Percentiles rank a stretch among this genome's conserved stretches.
Evolutionary conservation across 2,797 vertebrate species (phyloP).

Genomic region (Megalops cyprinoides): DNA sequence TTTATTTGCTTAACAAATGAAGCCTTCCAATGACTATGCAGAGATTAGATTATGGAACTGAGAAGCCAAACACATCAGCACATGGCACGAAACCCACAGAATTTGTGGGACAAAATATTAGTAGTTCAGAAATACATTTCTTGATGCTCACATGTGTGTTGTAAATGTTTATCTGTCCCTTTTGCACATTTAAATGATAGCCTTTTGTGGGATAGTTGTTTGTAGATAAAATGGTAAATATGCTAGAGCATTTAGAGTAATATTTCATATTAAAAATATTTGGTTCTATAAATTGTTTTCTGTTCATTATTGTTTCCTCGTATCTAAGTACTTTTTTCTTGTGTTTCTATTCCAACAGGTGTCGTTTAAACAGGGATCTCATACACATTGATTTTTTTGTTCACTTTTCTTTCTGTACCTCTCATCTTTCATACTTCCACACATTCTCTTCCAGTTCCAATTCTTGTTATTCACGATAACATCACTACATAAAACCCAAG

Average conservation of each 20-base stretch:
- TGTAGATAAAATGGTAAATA: not conserved
- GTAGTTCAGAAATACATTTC: not conserved
- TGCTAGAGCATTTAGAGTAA: not conserved
- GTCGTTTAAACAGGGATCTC: not conserved
- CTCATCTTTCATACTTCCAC: not conserved
- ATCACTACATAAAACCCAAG: not conserved
- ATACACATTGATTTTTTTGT: no score
- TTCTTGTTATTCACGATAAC: not conserved
- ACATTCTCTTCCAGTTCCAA: not conserved
- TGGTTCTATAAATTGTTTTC: not conserved
- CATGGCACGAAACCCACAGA: not conserved
- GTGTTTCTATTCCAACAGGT: slow-evolving; percentile 7
- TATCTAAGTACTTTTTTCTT: slow-evolving; percentile 1
- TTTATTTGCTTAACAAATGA: not conserved
- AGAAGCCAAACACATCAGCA: not conserved
- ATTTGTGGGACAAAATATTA: not conserved
- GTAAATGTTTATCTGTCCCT: not conserved
- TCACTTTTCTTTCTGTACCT: no score
- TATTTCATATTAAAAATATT: not conserved
- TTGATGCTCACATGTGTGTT: not conserved
- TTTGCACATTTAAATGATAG: not conserved
- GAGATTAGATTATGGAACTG: not conserved
- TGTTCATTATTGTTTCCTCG: not conserved
- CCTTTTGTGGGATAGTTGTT: not conserved
- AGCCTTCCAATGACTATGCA: not conserved